A percentile compares a stretch with the other conserved stretches of the same genome.
These are phyloP conservation scores for Plumapathes pennacea DNA, from an alignment of 92 coral and sea anemone genomes.

Conservation along the genomic window DNA sequence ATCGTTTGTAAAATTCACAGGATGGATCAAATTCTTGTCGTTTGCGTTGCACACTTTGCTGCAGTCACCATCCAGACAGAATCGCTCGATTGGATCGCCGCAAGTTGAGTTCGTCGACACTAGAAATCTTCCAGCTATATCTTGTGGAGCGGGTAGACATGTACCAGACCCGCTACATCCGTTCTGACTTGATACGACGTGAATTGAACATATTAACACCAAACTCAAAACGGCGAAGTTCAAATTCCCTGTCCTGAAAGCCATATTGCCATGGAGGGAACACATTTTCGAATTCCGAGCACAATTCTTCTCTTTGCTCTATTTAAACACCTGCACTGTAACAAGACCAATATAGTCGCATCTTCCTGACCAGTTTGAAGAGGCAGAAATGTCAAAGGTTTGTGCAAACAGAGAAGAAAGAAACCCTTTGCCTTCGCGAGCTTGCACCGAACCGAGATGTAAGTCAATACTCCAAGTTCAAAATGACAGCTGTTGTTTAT, in stretches of 20 bases:
- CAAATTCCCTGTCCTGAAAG: constrained; percentile 16
- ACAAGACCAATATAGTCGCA: too few relatives aligned
- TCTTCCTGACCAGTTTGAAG: constrained; percentile 13
- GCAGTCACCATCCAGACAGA: constrained; percentile 49
- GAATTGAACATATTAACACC: constrained; percentile 25
- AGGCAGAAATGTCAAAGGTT: too few relatives aligned
- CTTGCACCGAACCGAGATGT: too few relatives aligned
- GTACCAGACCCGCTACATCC: constrained; percentile 58
- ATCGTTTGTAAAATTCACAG: constrained; percentile 64
- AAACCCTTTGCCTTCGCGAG: too few relatives aligned
- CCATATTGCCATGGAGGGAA: constrained; percentile 26
- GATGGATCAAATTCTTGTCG: constrained; percentile 27
- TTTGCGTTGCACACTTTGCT: constrained; percentile 60
- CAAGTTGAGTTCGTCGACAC: constrained; percentile 94
- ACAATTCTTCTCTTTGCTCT: too few relatives aligned
- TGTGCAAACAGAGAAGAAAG: too few relatives aligned
- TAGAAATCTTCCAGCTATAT: constrained; percentile 40
- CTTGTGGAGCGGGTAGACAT: constrained; percentile 57
- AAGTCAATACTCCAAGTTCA: too few relatives aligned
- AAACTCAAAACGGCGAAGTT: constrained; percentile 32
- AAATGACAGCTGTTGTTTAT: too few relatives aligned
- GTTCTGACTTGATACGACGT: constrained; percentile 31
- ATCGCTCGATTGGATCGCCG: constrained; percentile 53
- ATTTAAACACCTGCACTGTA: too few relatives aligned
- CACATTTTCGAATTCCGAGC: too few relatives aligned